Conservation (phyloP, 2,888 invertebrate species). For the Patella caerulea region DNA sequence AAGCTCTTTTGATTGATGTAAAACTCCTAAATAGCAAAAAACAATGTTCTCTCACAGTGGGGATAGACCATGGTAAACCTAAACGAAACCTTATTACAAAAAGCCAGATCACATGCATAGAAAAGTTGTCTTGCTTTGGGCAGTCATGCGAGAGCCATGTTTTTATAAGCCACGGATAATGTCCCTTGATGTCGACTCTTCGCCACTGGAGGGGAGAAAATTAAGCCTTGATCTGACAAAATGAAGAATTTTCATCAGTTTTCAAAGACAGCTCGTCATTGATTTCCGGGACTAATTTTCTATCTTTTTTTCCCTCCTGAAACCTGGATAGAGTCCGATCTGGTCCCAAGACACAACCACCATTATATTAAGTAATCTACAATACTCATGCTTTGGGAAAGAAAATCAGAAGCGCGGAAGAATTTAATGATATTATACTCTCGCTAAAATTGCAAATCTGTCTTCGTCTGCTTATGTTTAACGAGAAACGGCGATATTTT, state of each 20-base stretch:
- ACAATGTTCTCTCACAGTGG: no score
- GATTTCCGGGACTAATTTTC: slow-evolving; percentile 2
- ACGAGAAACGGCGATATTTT: slow-evolving; percentile 9
- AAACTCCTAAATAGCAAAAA: no score
- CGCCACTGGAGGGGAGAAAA: slow-evolving; percentile 4
- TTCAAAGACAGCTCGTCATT: slow-evolving; percentile 7
- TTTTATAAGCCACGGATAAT: slow-evolving; percentile 7
- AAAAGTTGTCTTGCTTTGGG: slow-evolving; percentile 9
- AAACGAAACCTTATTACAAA: slow-evolving; percentile 5
- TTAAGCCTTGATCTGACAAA: slow-evolving; percentile 9
- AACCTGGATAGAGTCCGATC: background rate
- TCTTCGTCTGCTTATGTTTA: slow-evolving; percentile 10
- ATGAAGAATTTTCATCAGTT: slow-evolving; percentile 9
- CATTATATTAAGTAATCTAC: slow-evolving; percentile 9
- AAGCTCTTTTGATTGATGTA: no score
- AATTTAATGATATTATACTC: slow-evolving; percentile 10
- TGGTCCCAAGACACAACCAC: background rate
- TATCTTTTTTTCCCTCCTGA: background rate
- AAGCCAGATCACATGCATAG: slow-evolving; percentile 6
- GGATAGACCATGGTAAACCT: background rate
- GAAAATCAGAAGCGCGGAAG: slow-evolving; percentile 3
- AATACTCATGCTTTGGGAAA: background rate
- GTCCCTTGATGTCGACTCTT: slow-evolving; percentile 9
- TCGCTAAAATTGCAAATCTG: slow-evolving; percentile 7
- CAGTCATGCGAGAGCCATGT: background rate